Base-by-base conservation (phyloP, 2,888 invertebrate genomes). In the Nephrotoma appendiculata region DNA sequence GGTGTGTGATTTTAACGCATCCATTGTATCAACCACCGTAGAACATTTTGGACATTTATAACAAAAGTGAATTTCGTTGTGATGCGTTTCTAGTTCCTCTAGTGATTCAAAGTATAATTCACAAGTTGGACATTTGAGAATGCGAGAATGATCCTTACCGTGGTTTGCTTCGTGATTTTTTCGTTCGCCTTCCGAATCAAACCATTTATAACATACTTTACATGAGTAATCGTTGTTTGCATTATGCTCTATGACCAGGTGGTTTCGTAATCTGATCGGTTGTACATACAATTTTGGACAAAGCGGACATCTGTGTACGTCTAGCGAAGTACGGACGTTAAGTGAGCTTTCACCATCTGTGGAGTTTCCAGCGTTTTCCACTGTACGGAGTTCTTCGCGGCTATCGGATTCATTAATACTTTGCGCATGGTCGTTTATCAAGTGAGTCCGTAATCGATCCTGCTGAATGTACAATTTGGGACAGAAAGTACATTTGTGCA, bases 61-160 rank as follows among this genome's bases (percentile, higher is more conserved):
- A 71, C 71, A 71, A 9, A 71, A 71, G 15, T 84, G 84, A 42
- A 84, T 89, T 44, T 89, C 88, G 43, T 90, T 90, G 85, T 92
- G 92, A 88, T 93, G 93, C 6, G 89, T 89, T 6, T 90, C 90
- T 85, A 91, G 91, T 86, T 91, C 91, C 7, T 91, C 90, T 87
- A 91, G 91, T 12, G 91, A 91, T 83, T 89, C 89, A 88, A 92
- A 93, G 87, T 90, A 90, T 41, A 89, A 87, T 84, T 89, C 90
- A 88, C 93, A 93, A 88, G 91, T 92, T 86, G 91, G 91, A 86
- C 93, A 93, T 88, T 92, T 92, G 86, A 90, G 89, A 15, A 89
- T 89, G 1, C 91, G 88, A n/a, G 87, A 89, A 41, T 91, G 92
- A 83, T 91, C 90, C 1, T 88, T 87, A 41, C 91, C 91, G 88